A percentile compares a stretch with the other conserved stretches of the same genome.
Evolutionary conservation across 2,888 invertebrate genomes (phyloP).

Genomic region (Pocota personata): DNA sequence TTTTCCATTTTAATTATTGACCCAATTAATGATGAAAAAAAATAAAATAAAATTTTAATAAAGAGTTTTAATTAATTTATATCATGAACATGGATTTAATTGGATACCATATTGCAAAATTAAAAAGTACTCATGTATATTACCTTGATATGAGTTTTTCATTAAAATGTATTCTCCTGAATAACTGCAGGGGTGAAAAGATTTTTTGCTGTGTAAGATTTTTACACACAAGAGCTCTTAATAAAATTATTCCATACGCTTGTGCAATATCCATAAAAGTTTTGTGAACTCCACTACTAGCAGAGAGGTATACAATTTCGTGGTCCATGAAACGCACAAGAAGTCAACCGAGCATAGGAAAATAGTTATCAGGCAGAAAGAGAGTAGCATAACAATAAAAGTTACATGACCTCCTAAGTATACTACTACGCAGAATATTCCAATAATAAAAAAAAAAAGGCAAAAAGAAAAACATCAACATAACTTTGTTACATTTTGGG

Average conservation of each 20-base stretch:
- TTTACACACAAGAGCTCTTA: background rate
- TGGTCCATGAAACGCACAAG: constrained; percentile 39
- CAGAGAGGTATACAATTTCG: constrained; percentile 21
- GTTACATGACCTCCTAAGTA: constrained; percentile 28
- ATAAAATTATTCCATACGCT: constrained; percentile 32
- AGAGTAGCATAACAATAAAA: constrained; percentile 35
- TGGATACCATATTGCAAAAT: constrained; percentile 5
- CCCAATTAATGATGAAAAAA: background rate
- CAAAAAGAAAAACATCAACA: background rate
- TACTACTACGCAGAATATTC: constrained; percentile 23
- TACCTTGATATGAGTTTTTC: background rate
- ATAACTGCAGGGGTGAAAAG: background rate
- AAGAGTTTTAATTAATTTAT: constrained; percentile 11
- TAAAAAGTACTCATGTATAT: background rate
- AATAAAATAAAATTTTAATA: background rate
- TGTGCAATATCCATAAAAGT: constrained; percentile 11
- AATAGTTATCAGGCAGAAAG: constrained; percentile 25
- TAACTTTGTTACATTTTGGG: constrained; percentile 4
- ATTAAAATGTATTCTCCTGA: background rate
- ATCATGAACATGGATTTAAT: constrained; percentile 14
- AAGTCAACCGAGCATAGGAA: constrained; percentile 19
- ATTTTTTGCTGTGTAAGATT: background rate
- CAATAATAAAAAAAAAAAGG: background rate
- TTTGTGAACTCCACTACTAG: background rate
- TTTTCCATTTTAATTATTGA: background rate